Base-by-base conservation (phyloP, 2,113 vertebrate species). In the Pygoscelis adeliae region DNA sequence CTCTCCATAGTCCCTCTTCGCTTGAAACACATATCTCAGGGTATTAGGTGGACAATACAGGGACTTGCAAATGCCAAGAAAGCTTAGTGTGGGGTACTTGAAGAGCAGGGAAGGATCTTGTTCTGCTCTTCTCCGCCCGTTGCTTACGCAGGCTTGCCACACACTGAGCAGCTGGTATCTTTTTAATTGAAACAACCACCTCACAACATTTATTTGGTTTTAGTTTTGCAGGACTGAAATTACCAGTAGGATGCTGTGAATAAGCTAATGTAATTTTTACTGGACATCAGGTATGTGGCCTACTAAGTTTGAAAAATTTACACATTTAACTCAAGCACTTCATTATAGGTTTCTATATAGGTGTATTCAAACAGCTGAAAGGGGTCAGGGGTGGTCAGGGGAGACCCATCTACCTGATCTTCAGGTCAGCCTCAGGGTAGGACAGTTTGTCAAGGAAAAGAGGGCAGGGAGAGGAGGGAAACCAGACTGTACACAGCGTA, bases 161-260 rank as follows among this genome's bases (percentile, higher is more conserved):
- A 63, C 15, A 6, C 7, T 18, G 8, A 61, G 73, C 44, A 67
- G 44, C n/a, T 21, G 4, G 15, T 74, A 47, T 47, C 34, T 72
- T 80, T 94, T 86, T 47, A 81, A 85, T 66, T 12, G 36, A 65
- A 65, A 71, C 46, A 67, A 42, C 38, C 13, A 53, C 63, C 80
- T 95, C 80, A 90, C 52, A 92, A 22, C 9, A 29, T 69, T n/a
- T 46, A 25, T 63, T 91, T 77, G 26, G 16, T 71, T 94, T 96
- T 79, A 76, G 30, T 96, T 97, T 92, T 65, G 66, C 84, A 83
- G 56, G 81, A 83, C 38, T 18, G 15, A 87, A 61, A 47, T 89
- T 93, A 74, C 71, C 52, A 80, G n/a, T 26, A 62, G 63, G 32
- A 87, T 84, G 11, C 91, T 92, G 55, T 74, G 72, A 88, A 69